Evolutionary conservation across 2,113 vertebrate genomes (phyloP).

Genomic region (Phalacrocorax aristotelis): DNA sequence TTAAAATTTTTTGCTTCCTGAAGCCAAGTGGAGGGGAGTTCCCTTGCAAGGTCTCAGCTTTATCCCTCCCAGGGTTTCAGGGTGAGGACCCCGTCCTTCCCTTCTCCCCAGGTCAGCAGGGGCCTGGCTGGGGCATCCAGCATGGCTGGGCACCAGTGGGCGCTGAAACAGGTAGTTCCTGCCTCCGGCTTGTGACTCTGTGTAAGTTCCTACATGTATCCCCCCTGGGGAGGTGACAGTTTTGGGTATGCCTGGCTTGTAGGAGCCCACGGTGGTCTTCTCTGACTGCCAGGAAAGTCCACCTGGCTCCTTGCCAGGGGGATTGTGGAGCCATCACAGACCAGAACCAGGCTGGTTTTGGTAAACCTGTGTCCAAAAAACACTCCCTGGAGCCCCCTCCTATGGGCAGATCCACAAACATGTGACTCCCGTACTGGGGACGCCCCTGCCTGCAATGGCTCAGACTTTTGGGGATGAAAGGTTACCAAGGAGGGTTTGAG

Average conservation of each 20-base stretch:
- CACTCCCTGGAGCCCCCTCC: neutral
- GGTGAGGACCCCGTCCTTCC: neutral
- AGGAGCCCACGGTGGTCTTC: neutral
- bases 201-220: rapidly evolving
- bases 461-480: neutral
- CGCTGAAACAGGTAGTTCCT: neutral
- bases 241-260: rapidly evolving
- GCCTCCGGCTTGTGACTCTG: neutral
- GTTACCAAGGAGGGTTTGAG: neutral
- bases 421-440: neutral
- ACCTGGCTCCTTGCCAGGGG: neutral
- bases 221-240: neutral
- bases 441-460: neutral
- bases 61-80: neutral
- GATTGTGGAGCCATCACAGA: neutral
- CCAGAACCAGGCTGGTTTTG: neutral
- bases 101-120: neutral
- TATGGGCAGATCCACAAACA: neutral
- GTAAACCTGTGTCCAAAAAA: neutral
- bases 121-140: neutral
- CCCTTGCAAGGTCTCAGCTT: neutral
- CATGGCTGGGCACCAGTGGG: neutral
- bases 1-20: neutral
- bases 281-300: neutral
- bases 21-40: neutral